Conservation (phyloP, 2,888 invertebrate genomes). For the Melieria crassipennis region DNA sequence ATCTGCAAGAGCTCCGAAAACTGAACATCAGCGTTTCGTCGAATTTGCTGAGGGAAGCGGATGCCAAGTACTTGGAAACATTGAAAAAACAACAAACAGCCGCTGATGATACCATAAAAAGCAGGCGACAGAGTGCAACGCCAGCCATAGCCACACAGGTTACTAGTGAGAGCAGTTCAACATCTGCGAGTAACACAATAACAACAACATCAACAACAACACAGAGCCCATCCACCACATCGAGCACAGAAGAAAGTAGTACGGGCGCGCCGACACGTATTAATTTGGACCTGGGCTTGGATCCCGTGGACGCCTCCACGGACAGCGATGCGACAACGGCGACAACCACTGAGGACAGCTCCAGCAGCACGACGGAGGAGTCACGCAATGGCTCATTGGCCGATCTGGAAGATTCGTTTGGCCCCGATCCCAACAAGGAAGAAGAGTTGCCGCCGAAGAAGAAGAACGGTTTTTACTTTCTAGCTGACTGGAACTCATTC, state of each 20-base stretch:
- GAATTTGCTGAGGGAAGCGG: slow-evolving; percentile 62
- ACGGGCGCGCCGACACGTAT: neutral
- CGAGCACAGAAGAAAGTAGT: slow-evolving; percentile 9
- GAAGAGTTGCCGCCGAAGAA: slow-evolving; percentile 73
- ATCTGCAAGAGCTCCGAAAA: slow-evolving; percentile 63
- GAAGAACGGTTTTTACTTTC: slow-evolving; percentile 83
- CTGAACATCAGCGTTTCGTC: slow-evolving; percentile 55
- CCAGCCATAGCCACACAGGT: neutral
- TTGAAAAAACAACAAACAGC: slow-evolving; percentile 43
- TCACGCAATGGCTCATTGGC: slow-evolving; percentile 59
- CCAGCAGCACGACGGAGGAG: slow-evolving; percentile 57
- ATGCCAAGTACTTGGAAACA: slow-evolving; percentile 54
- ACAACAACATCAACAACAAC: too few relatives aligned
- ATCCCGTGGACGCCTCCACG: slow-evolving; percentile 34
- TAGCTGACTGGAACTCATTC: slow-evolving; percentile 88
- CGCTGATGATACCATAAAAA: slow-evolving; percentile 54
- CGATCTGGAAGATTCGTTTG: slow-evolving; percentile 81
- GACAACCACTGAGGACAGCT: slow-evolving; percentile 41
- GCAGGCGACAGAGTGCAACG: slow-evolving; percentile 66
- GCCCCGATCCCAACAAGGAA: slow-evolving; percentile 70
- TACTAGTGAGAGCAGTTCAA: neutral
- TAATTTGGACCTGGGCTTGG: slow-evolving; percentile 1
- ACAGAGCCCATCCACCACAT: slow-evolving; percentile 7
- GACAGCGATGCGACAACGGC: slow-evolving; percentile 29
- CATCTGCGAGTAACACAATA: too few relatives aligned